Conservation (phyloP, 2,888 invertebrate species). For the Leucophenga maculata region DNA sequence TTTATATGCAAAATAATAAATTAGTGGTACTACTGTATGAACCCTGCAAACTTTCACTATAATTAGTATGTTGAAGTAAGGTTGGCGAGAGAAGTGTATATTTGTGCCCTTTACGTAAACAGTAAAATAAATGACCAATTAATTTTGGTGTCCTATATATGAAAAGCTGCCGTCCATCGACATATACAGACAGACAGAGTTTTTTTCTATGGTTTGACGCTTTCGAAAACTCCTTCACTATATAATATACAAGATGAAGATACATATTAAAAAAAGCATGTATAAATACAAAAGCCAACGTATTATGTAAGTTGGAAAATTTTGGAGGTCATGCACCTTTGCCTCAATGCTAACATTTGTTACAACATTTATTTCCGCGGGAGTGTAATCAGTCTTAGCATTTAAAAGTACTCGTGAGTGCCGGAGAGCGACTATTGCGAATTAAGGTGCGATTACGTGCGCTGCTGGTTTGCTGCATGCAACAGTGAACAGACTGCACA, state of each 20-base stretch:
- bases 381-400: slow-evolving; percentile 17
- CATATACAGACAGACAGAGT: neutral
- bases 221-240: neutral
- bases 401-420: slow-evolving; percentile 8
- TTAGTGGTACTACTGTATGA: neutral
- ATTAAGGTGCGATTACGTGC: slow-evolving; percentile 34
- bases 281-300: neutral
- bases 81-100: neutral
- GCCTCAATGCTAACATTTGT: slow-evolving; percentile 30
- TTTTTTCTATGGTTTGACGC: slow-evolving; percentile 39
- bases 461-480: slow-evolving; percentile 36
- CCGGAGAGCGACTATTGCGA: slow-evolving; percentile 20
- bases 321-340: slow-evolving; percentile 39
- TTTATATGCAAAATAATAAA: slow-evolving; percentile 10
- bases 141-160: too few relatives aligned
- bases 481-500: slow-evolving; percentile 41
- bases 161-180: too few relatives aligned
- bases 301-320: slow-evolving; percentile 33
- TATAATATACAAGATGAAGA: too few relatives aligned
- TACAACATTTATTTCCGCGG: slow-evolving; percentile 8
- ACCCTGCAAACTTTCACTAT: too few relatives aligned
- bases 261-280: too few relatives aligned
- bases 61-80: too few relatives aligned
- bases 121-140: too few relatives aligned
- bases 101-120: too few relatives aligned